Evolutionary conservation across 30 jellyfish, hydroid and myxozoan species (phyloP).

Genomic region (Cassiopea xamachana): DNA sequence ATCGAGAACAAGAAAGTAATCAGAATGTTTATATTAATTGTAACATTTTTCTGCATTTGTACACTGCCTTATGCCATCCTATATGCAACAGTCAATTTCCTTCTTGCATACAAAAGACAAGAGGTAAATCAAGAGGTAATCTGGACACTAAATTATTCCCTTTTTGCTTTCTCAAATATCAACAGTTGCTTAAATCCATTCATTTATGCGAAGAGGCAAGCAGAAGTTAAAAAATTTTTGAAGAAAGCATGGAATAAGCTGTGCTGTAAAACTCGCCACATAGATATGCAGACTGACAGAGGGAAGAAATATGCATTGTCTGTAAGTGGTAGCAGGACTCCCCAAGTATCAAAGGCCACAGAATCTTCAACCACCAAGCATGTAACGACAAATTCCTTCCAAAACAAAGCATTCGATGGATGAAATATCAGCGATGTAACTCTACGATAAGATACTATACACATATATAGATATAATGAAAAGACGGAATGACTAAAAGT

Average conservation of each 20-base stretch:
- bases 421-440: neutral
- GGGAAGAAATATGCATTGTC: neutral
- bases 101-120: conserved; percentile 17
- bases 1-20: conserved; percentile 28
- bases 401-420: neutral
- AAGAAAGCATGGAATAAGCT: conserved; percentile 3
- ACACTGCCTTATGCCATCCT: conserved; percentile 60
- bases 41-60: conserved; percentile 13
- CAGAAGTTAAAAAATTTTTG: conserved; percentile 26
- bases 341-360: neutral
- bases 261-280: neutral
- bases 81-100: conserved; percentile 22
- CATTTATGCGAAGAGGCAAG: conserved; percentile 53
- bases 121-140: conserved; percentile 29
- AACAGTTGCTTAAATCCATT: conserved; percentile 74
- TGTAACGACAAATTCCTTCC: neutral
- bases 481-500: no score
- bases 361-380: neutral
- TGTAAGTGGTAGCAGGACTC: neutral
- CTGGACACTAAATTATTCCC: conserved; percentile 48
- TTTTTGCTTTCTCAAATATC: conserved; percentile 22
- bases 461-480: no score
- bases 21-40: conserved; percentile 43
- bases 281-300: neutral
- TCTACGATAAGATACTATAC: neutral